Base-by-base conservation (phyloP, 2,888 invertebrate genomes). In the Myopa testacea region DNA sequence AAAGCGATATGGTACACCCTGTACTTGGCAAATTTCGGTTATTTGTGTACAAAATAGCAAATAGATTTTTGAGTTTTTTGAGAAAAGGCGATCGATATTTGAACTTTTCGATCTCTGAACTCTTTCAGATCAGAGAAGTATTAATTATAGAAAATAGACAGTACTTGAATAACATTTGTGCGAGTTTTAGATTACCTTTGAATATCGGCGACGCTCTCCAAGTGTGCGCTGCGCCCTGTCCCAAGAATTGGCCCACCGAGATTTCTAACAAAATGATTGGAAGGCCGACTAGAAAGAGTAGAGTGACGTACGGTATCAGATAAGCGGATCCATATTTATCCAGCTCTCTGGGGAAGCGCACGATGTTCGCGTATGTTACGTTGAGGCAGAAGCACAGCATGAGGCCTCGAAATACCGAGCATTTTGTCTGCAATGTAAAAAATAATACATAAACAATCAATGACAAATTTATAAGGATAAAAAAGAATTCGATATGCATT, bases 191-290 rank as follows among this genome's bases (percentile, higher is more conserved):
- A 0, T n/a, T 55, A 89, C 89, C 89, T 87, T 89, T 89, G 82
- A 90, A 89, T 82, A 90, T 89, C 80, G 90, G 90, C 76, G 90
- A 89, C 73, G 89, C 86, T 68, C 89, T 84, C 89, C 89, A 90
- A 45, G 89, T 88, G 80, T 89, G 88, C 71, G 90, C 89, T 79
- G 90, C 88, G 76, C 89, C 89, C 83, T 90, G 90, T 55, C 90
- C 90, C 80, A 90, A 83, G 84, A 90, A 90, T 82, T 90, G 90
- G 8, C 90, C 90, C 78, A 90, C 84, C 50, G 90, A 87, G 82
- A 90, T 87, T 85, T 90, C 89, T 81, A 90, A 84, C 82, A 90
- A 83, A 72, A 89, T 86, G 82, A 89, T 86, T 81, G 89, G 89
- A 80, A 90, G 84, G 69, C 89, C 90, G 87, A 90, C 88, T 87